A percentile compares a stretch with the other conserved stretches of the same genome.
phyloP scores from a whole-genome alignment of 2,888 invertebrate species.

The Lasioglossum oenotherae region DNA sequence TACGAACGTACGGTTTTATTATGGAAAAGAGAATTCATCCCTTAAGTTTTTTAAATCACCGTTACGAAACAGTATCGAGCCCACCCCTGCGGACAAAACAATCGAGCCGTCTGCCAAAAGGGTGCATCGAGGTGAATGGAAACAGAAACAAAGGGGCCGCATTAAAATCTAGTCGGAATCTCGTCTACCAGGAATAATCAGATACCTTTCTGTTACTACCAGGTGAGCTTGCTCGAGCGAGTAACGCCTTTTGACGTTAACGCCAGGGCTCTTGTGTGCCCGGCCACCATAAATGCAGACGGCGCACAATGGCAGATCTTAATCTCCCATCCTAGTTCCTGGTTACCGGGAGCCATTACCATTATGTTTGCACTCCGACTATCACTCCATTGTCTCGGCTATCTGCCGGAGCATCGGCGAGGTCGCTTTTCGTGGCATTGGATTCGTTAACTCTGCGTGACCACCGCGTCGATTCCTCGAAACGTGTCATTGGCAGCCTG shows the following conservation, averaged over 20 bases:
- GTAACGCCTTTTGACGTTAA: slow-evolving; percentile 83
- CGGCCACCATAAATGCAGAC: slow-evolving; percentile 73
- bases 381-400: slow-evolving; percentile 77
- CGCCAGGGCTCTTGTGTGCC: slow-evolving; percentile 75
- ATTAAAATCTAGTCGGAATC: slow-evolving; percentile 76
- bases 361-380: slow-evolving; percentile 75
- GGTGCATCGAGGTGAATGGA: slow-evolving; percentile 25
- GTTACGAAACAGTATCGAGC: background rate
- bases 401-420: slow-evolving; percentile 67
- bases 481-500: background rate
- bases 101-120: slow-evolving; percentile 35
- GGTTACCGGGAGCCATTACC: slow-evolving; percentile 77
- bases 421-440: slow-evolving; percentile 54
- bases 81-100: background rate
- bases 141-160: slow-evolving; percentile 64
- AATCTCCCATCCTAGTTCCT: slow-evolving; percentile 81
- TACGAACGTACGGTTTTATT: background rate
- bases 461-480: slow-evolving; percentile 20
- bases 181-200: slow-evolving; percentile 66
- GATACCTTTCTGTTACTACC: slow-evolving; percentile 67
- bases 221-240: slow-evolving; percentile 79
- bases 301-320: slow-evolving; percentile 79
- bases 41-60: background rate
- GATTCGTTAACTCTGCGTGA: slow-evolving; percentile 51
- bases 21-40: background rate